Evolutionary conservation across 2,797 vertebrate genomes (phyloP).

Genomic region (Rachycentron canadum): DNA sequence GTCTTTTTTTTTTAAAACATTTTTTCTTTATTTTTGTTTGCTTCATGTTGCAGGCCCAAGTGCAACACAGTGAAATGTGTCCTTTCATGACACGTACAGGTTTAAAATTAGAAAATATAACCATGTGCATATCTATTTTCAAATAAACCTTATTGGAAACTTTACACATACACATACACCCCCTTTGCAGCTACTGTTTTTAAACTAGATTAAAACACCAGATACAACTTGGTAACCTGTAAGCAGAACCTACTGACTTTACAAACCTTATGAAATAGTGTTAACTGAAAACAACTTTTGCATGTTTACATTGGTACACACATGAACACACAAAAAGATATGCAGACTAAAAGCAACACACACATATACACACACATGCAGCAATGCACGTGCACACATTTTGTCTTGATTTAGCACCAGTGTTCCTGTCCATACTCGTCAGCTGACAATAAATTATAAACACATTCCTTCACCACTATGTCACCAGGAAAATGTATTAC

Average conservation of each 20-base stretch:
- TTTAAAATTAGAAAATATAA: background rate
- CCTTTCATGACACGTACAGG: background rate
- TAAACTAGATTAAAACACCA: too few relatives aligned
- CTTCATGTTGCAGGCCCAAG: background rate
- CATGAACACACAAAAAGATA: background rate
- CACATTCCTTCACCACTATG: constrained; percentile 62
- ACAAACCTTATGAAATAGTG: background rate
- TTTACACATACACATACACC: too few relatives aligned
- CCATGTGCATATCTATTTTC: constrained; percentile 7
- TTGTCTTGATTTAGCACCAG: constrained; percentile 66
- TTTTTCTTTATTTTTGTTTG: background rate
- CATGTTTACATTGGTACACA: constrained; percentile 4
- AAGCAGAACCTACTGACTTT: background rate
- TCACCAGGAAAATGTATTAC: constrained; percentile 60
- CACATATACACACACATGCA: constrained; percentile 14
- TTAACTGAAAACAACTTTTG: background rate
- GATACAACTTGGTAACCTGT: background rate
- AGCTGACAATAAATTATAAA: constrained; percentile 65
- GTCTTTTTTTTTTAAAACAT: too few relatives aligned
- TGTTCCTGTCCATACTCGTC: constrained; percentile 46
- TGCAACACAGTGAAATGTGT: background rate
- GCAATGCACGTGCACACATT: constrained; percentile 26
- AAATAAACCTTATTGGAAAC: constrained; percentile 2
- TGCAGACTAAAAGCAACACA: constrained; percentile 25
- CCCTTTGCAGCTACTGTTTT: too few relatives aligned